These are phyloP conservation scores for Paralvinella palmiformis DNA, from an alignment of 1,140 invertebrate species.

Conservation along the genomic window DNA sequence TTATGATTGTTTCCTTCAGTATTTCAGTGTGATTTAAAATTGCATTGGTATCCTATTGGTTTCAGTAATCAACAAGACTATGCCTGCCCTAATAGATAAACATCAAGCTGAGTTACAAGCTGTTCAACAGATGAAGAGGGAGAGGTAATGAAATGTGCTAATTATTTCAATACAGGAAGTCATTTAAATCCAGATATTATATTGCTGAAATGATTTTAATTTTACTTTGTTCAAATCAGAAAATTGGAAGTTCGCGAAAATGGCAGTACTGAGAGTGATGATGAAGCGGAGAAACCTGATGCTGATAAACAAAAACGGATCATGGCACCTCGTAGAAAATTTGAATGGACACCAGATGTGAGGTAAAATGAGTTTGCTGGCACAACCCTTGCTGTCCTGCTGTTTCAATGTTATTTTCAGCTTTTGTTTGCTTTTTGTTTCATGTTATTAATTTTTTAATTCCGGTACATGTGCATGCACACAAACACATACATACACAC, in stretches of 20 bases:
- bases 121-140: conserved; percentile 50
- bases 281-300: conserved; percentile 44
- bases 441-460: neutral
- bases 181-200: neutral
- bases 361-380: conserved; percentile 46
- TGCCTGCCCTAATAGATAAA: conserved; percentile 57
- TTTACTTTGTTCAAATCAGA: conserved; percentile 14
- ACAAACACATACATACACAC: neutral
- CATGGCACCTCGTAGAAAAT: conserved; percentile 55
- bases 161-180: neutral
- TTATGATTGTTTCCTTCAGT: too few relatives aligned
- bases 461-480: neutral
- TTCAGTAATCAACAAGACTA: conserved; percentile 54
- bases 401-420: neutral
- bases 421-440: neutral
- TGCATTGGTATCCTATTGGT: neutral
- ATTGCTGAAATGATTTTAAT: neutral
- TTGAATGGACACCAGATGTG: conserved; percentile 56
- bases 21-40: too few relatives aligned
- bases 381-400: too few relatives aligned
- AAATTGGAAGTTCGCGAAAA: conserved; percentile 16
- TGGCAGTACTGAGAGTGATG: conserved; percentile 36
- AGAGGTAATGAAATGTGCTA: conserved; percentile 2
- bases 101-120: conserved; percentile 58
- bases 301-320: conserved; percentile 49